A percentile compares a stretch with the other conserved stretches of the same genome.
Conservation (phyloP, 2,888 invertebrate genomes). For the Rhamnusium bicolor region DNA sequence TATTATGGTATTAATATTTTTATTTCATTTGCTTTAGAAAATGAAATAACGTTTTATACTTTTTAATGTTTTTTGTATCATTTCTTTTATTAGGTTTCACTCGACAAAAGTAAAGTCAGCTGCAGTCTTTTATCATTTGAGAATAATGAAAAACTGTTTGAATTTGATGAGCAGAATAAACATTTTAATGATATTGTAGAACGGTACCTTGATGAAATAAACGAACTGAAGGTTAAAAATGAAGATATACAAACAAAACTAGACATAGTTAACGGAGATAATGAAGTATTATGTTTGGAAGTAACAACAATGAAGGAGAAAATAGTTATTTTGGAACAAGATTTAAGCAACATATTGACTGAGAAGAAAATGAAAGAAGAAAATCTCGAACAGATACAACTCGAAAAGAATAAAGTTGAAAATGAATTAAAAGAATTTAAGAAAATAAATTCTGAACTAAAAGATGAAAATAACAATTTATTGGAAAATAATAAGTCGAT, state of each 20-base stretch:
- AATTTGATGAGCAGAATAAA: constrained; percentile 6
- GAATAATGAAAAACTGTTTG: constrained; percentile 24
- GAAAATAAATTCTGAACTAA: not conserved
- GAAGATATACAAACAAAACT: constrained; percentile 3
- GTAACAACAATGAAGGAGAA: constrained; percentile 12
- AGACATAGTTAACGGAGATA: constrained; percentile 5
- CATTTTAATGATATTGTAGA: constrained; percentile 2
- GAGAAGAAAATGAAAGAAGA: constrained; percentile 18
- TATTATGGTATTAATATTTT: no score
- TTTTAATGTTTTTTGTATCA: not conserved
- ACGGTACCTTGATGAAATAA: constrained; percentile 12
- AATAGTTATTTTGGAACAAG: constrained; percentile 22
- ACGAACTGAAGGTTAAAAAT: not conserved
- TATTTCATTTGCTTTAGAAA: no score
- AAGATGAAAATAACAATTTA: constrained; percentile 24
- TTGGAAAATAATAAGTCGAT: constrained; percentile 11
- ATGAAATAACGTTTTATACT: no score
- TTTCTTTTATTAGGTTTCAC: constrained; percentile 1
- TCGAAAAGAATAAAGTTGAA: constrained; percentile 7
- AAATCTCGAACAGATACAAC: constrained; percentile 4
- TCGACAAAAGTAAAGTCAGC: not conserved
- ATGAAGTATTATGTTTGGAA: constrained; percentile 1
- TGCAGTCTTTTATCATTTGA: constrained; percentile 31
- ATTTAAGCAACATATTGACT: not conserved
- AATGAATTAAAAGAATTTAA: constrained; percentile 3